Evolutionary conservation across 2,113 vertebrate genomes (phyloP).

Genomic region (Clupea harengus): DNA sequence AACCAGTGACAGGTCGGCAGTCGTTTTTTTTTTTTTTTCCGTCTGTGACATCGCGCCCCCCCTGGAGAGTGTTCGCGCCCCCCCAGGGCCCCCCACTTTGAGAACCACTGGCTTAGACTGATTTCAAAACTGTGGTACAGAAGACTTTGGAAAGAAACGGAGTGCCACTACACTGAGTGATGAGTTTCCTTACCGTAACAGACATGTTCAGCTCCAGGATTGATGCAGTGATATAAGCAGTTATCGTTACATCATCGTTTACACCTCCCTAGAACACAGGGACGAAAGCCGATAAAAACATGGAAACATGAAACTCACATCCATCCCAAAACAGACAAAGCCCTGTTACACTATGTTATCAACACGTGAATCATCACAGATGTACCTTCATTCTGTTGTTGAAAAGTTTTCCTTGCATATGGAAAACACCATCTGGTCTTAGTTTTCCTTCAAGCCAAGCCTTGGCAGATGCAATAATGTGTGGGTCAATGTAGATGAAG

Average conservation of each 20-base stretch:
- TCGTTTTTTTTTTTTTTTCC: no score
- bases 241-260: slow-evolving; percentile 72
- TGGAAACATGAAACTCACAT: no score
- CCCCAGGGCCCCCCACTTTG: no score
- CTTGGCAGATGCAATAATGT: slow-evolving; percentile 39
- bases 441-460: slow-evolving; percentile 68
- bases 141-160: no score
- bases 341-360: neutral
- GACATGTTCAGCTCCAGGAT: slow-evolving; percentile 65
- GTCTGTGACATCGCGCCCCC: no score
- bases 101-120: no score
- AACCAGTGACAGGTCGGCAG: no score
- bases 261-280: slow-evolving; percentile 68
- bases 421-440: slow-evolving; percentile 69
- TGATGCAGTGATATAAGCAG: slow-evolving; percentile 69
- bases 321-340: neutral
- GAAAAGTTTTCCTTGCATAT: slow-evolving; percentile 65
- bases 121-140: no score
- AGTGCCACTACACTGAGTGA: no score
- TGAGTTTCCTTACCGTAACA: slow-evolving; percentile 47
- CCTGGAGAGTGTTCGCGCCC: no score
- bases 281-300: no score
- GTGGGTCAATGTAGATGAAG: slow-evolving; percentile 63
- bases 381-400: slow-evolving; percentile 74
- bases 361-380: neutral